These are phyloP conservation scores for Amiota communis DNA, from an alignment of 2,888 invertebrate species.

Conservation along the genomic window DNA sequence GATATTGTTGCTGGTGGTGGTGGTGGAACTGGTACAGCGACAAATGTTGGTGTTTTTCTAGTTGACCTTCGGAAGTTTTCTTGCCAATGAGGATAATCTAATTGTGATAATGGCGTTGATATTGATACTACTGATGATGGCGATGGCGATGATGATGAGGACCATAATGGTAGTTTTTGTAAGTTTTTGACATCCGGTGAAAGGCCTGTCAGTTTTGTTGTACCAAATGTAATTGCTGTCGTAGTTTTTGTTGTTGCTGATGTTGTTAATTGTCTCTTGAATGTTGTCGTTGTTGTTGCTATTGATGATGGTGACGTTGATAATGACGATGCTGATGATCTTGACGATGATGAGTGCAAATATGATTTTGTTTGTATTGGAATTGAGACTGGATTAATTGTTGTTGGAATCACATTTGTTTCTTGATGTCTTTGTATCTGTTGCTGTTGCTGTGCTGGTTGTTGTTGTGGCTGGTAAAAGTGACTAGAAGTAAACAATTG, in stretches of 20 bases:
- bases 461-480: slow-evolving; percentile 11
- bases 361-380: slow-evolving; percentile 31
- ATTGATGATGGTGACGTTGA: slow-evolving; percentile 25
- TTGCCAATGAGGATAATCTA: slow-evolving; percentile 28
- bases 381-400: slow-evolving; percentile 27
- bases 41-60: background rate
- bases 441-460: slow-evolving; percentile 30
- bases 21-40: slow-evolving; percentile 8
- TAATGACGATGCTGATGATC: background rate
- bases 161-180: slow-evolving; percentile 54
- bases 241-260: slow-evolving; percentile 38
- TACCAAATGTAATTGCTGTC: background rate
- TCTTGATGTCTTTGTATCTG: slow-evolving; percentile 27
- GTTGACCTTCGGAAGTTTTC: background rate
- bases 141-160: background rate
- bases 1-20: background rate
- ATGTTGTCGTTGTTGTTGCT: slow-evolving; percentile 31
- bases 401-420: slow-evolving; percentile 30
- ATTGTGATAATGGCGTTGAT: slow-evolving; percentile 33
- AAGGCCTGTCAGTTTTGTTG: slow-evolving; percentile 44
- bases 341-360: background rate
- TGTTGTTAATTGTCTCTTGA: slow-evolving; percentile 41
- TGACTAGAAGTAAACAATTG: slow-evolving; percentile 13
- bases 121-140: background rate
- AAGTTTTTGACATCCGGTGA: slow-evolving; percentile 59